Evolutionary conservation across 2,113 vertebrate species (phyloP).

Genomic region (Hylia prasina): DNA sequence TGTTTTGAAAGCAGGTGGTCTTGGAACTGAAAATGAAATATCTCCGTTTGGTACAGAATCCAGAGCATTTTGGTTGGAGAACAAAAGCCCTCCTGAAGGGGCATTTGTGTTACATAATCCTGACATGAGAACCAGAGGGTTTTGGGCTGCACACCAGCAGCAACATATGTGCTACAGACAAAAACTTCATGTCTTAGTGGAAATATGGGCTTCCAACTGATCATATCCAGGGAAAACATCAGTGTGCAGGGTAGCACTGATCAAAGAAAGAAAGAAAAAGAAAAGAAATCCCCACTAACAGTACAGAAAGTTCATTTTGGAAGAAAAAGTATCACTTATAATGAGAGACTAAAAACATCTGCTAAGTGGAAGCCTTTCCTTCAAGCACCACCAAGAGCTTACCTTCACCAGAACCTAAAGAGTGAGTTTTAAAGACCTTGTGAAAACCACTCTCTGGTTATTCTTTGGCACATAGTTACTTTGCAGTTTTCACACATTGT

Average conservation of each 20-base stretch:
- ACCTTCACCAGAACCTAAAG: not conserved
- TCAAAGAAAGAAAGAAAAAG: not conserved
- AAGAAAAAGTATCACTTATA: not conserved
- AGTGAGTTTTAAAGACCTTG: not conserved
- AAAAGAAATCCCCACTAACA: not conserved
- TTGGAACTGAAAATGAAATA: not conserved
- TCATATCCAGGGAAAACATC: not conserved
- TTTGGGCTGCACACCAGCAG: not conserved
- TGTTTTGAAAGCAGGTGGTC: not conserved
- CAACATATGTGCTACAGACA: not conserved
- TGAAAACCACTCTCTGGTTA: not conserved
- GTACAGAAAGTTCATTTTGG: not conserved
- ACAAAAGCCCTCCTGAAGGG: not conserved
- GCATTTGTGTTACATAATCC: accelerated
- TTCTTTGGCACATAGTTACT: not conserved
- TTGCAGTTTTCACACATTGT: not conserved
- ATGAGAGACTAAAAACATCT: not conserved
- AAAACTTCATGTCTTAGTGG: not conserved
- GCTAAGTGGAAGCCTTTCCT: not conserved
- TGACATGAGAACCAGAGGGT: not conserved
- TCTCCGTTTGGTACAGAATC: not conserved
- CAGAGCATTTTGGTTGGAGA: not conserved
- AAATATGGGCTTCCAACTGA: not conserved
- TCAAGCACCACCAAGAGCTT: not conserved
- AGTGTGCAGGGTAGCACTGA: not conserved